A percentile compares a stretch with the other conserved stretches of the same genome.
These are phyloP conservation scores for Archivesica marissinica DNA, from an alignment of 1,140 invertebrate genomes.

Conservation along the genomic window DNA sequence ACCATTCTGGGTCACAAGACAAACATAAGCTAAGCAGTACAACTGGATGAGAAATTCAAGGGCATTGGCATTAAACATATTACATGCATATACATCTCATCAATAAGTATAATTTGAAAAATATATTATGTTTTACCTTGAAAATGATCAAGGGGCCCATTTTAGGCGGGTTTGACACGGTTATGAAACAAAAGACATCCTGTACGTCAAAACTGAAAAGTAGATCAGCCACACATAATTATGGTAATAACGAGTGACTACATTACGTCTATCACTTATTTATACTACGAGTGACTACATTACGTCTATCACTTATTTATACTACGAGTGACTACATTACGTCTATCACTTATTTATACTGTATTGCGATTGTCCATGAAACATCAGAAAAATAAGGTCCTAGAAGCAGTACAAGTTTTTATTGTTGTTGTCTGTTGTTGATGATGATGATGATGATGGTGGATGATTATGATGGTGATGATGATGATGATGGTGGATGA, in stretches of 20 bases:
- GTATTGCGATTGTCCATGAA: background rate
- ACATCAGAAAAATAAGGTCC: background rate
- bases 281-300: background rate
- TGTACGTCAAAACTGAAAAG: conserved; percentile 42
- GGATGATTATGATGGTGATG: too few species aligned
- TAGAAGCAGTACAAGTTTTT: too few species aligned
- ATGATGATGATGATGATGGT: too few species aligned
- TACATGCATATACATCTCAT: too few species aligned
- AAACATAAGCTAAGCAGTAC: too few species aligned
- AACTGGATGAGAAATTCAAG: too few species aligned
- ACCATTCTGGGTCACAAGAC: too few species aligned
- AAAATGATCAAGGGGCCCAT: conserved; percentile 36
- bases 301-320: background rate
- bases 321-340: background rate
- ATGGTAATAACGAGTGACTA: background rate
- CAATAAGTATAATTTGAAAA: too few species aligned
- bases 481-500: too few species aligned
- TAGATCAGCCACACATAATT: background rate
- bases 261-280: background rate
- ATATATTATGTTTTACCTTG: too few species aligned
- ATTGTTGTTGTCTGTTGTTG: too few species aligned
- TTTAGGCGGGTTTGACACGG: conserved; percentile 21
- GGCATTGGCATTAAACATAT: too few species aligned
- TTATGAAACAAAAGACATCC: conserved; percentile 45
- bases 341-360: background rate